Evolutionary conservation across 2,888 invertebrate genomes (phyloP).

Genomic region (Drosophila nr. perissopoda): DNA sequence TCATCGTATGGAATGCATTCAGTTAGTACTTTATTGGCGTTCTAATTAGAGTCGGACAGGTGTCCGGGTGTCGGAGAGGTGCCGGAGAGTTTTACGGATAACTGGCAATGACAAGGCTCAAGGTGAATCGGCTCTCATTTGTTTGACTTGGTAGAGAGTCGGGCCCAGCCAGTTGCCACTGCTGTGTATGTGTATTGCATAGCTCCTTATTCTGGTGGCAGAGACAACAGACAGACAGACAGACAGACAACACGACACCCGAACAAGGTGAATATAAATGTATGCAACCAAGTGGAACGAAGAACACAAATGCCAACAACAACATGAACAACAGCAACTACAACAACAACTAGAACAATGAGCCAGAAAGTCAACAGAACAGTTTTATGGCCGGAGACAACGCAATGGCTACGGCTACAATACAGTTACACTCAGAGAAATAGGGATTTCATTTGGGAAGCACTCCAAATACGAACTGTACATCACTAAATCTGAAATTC

Average conservation of each 20-base stretch:
- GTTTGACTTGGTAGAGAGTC: constrained; percentile 8
- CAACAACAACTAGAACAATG: constrained; percentile 11
- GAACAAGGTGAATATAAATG: constrained; percentile 51
- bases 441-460: neutral
- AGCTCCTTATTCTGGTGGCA: constrained; percentile 49
- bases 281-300: constrained; percentile 42
- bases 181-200: constrained; percentile 27
- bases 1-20: constrained; percentile 18
- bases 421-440: constrained; percentile 39
- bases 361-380: constrained; percentile 39
- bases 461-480: neutral
- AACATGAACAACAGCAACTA: constrained; percentile 14
- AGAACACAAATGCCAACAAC: constrained; percentile 29
- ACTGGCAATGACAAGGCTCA: constrained; percentile 47
- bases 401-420: constrained; percentile 38
- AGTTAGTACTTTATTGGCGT: constrained; percentile 72
- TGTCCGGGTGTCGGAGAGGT: constrained; percentile 1
- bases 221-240: constrained; percentile 24
- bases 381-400: constrained; percentile 63
- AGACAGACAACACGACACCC: constrained; percentile 43
- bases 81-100: neutral
- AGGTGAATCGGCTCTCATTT: constrained; percentile 49
- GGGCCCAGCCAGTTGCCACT: constrained; percentile 29
- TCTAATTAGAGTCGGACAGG: constrained; percentile 75
- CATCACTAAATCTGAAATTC: neutral